Conservation (phyloP, 2,797 vertebrate species). For the Gadopsis bispinosus region DNA sequence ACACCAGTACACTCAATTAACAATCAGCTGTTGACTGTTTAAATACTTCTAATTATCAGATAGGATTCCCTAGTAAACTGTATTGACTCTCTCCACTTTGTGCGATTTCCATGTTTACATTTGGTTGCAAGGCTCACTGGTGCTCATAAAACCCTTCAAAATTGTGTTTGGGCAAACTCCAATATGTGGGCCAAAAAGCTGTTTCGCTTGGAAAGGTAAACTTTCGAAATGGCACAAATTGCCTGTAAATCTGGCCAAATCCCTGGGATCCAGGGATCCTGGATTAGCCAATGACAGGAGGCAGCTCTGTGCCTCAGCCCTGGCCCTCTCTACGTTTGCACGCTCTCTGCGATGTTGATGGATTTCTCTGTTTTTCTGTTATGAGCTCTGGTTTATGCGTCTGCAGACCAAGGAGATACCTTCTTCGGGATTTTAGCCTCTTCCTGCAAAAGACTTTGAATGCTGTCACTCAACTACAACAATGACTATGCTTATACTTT, state of each 20-base stretch:
- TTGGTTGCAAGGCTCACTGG: slow-evolving; percentile 2
- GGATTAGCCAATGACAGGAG: slow-evolving; percentile 4
- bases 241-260: slow-evolving; percentile 28
- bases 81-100: neutral
- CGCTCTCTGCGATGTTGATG: neutral
- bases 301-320: neutral
- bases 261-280: slow-evolving; percentile 3
- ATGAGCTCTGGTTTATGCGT: neutral
- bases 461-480: slow-evolving; percentile 15
- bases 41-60: neutral
- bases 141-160: slow-evolving; percentile 13
- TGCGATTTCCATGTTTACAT: neutral
- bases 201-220: neutral
- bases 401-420: neutral
- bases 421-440: neutral
- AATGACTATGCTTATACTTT: slow-evolving; percentile 9
- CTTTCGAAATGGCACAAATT: slow-evolving; percentile 24
- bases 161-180: slow-evolving; percentile 16
- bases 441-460: neutral
- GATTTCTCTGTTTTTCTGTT: neutral
- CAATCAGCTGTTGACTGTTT: neutral
- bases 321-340: neutral
- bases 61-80: too few species aligned
- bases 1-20: neutral
- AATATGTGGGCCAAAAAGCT: slow-evolving; percentile 9